Percentiles rank a stretch among this genome's conserved stretches.
Evolutionary conservation across 2,113 vertebrate genomes (phyloP).

Genomic region (Columba livia): DNA sequence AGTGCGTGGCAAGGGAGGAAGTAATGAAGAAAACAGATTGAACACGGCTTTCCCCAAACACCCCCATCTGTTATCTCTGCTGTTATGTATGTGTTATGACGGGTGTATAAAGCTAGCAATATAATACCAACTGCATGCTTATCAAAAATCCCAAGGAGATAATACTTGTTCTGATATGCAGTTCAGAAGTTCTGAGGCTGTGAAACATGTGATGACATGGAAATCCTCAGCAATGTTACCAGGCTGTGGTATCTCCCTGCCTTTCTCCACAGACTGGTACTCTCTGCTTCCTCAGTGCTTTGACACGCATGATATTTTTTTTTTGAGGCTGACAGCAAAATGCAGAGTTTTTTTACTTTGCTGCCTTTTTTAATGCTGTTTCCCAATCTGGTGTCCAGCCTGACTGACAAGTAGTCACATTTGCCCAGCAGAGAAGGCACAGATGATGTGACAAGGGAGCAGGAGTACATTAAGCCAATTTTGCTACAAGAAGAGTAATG

Average conservation of each 20-base stretch:
- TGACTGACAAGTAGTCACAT: neutral
- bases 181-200: neutral
- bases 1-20: neutral
- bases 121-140: neutral
- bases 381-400: fast-evolving
- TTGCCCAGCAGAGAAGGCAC: neutral
- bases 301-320: neutral
- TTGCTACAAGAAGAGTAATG: neutral
- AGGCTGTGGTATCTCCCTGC: neutral
- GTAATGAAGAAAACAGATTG: neutral
- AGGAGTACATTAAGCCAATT: neutral
- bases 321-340: neutral
- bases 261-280: neutral
- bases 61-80: neutral
- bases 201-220: neutral
- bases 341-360: neutral
- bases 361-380: neutral
- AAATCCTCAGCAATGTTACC: neutral
- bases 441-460: neutral
- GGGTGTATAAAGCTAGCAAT: neutral
- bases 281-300: neutral
- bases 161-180: neutral
- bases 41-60: neutral
- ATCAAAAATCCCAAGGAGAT: neutral
- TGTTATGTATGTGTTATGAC: neutral